Percentiles rank a stretch among this genome's conserved stretches.
phyloP scores from a whole-genome alignment of 2,797 vertebrate genomes.

The Acanthiza pusilla region DNA sequence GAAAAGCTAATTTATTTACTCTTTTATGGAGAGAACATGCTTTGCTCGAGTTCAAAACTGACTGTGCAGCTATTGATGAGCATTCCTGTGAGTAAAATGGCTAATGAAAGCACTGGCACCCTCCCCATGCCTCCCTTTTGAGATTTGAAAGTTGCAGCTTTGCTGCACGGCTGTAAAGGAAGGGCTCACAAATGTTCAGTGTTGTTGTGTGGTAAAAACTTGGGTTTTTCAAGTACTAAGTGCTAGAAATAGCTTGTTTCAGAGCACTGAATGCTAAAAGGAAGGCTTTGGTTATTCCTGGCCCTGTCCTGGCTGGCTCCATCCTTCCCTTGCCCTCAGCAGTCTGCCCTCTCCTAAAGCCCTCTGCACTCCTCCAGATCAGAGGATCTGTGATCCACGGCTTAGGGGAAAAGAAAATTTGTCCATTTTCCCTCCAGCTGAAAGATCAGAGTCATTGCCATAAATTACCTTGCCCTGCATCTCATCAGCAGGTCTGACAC shows the following conservation, averaged over 20 bases:
- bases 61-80: neutral
- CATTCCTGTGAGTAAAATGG: neutral
- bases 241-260: neutral
- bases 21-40: neutral
- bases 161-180: neutral
- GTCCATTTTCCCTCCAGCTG: neutral
- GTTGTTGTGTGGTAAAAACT: neutral
- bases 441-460: neutral
- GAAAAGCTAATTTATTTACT: constrained; percentile 42
- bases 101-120: neutral
- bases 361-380: neutral
- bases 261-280: neutral
- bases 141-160: neutral
- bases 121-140: neutral
- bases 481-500: neutral
- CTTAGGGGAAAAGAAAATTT: neutral
- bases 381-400: neutral
- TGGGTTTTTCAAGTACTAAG: neutral
- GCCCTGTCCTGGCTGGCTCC: neutral
- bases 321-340: neutral
- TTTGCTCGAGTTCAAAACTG: neutral
- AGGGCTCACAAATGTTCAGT: neutral
- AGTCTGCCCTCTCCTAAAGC: neutral
- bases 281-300: neutral
- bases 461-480: accelerated